Evolutionary conservation across 2,888 invertebrate genomes (phyloP).

Genomic region (Pollenia angustigena): DNA sequence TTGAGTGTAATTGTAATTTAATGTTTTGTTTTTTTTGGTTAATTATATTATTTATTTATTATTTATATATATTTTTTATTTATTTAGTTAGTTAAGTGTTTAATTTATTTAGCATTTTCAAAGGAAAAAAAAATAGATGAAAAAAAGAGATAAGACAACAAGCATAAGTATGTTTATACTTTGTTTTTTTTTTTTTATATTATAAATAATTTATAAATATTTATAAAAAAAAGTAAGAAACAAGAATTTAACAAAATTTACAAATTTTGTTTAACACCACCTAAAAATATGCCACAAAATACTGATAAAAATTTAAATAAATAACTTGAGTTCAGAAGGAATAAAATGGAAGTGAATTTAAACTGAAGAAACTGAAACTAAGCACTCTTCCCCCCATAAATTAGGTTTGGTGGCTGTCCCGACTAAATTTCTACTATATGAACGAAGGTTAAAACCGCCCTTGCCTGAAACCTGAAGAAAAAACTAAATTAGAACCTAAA

Average conservation of each 20-base stretch:
- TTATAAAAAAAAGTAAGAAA: conserved; percentile 27
- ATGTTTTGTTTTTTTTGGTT: conserved; percentile 5
- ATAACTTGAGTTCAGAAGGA: not conserved
- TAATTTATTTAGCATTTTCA: conserved; percentile 61
- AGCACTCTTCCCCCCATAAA: not conserved
- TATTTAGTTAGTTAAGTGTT: conserved; percentile 42
- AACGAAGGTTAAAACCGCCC: no score
- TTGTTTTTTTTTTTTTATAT: conserved; percentile 4
- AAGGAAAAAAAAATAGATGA: conserved; percentile 77
- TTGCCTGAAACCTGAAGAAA: no score
- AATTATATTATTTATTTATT: conserved; percentile 6
- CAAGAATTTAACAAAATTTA: conserved; percentile 35
- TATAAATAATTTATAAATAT: conserved; percentile 38
- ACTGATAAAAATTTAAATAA: conserved; percentile 29
- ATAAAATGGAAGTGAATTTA: not conserved
- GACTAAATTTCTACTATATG: no score
- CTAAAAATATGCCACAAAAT: conserved; percentile 71
- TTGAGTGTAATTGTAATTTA: not conserved
- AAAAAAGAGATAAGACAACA: conserved; percentile 81
- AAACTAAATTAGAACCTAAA: no score
- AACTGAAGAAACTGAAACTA: not conserved
- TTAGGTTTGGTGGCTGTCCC: no score
- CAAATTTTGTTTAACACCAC: conserved; percentile 55
- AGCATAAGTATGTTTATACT: conserved; percentile 78
- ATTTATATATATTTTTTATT: conserved; percentile 2